Conservation (phyloP, 2,113 vertebrate genomes). For the Chrysemys picta region DNA sequence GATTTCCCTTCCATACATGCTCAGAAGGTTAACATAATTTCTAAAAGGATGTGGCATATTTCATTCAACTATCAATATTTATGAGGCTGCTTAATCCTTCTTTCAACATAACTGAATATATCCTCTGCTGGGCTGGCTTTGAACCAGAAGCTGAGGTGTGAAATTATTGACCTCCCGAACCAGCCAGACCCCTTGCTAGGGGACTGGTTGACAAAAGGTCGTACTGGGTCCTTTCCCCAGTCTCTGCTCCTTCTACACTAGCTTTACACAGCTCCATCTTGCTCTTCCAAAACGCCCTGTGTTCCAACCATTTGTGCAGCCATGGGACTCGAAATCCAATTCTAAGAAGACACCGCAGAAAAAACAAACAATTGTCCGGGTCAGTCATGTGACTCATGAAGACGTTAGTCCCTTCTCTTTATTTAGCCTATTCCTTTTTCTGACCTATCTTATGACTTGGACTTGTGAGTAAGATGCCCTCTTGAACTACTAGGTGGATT, state of each 20-base stretch:
- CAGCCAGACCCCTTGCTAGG: neutral
- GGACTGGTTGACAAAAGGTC: neutral
- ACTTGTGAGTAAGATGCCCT: neutral
- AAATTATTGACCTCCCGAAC: neutral
- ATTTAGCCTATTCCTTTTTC: neutral
- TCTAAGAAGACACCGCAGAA: neutral
- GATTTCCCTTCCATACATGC: constrained; percentile 39
- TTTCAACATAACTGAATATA: neutral
- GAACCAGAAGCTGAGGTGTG: neutral
- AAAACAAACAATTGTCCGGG: neutral
- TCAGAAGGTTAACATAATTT: neutral
- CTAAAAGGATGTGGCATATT: neutral
- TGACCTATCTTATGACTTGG: neutral
- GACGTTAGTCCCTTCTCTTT: neutral
- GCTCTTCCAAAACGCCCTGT: neutral
- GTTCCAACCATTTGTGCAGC: neutral
- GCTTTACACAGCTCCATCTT: neutral
- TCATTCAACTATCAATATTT: neutral
- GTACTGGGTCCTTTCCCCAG: neutral
- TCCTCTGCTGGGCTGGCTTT: neutral
- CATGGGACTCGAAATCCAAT: neutral
- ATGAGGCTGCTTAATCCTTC: neutral
- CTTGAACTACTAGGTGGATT: neutral
- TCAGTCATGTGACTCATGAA: neutral
- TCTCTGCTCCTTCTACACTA: neutral